These are phyloP conservation scores for Phylloscopus whistleri DNA, from an alignment of 2,113 vertebrate species.

Conservation along the genomic window DNA sequence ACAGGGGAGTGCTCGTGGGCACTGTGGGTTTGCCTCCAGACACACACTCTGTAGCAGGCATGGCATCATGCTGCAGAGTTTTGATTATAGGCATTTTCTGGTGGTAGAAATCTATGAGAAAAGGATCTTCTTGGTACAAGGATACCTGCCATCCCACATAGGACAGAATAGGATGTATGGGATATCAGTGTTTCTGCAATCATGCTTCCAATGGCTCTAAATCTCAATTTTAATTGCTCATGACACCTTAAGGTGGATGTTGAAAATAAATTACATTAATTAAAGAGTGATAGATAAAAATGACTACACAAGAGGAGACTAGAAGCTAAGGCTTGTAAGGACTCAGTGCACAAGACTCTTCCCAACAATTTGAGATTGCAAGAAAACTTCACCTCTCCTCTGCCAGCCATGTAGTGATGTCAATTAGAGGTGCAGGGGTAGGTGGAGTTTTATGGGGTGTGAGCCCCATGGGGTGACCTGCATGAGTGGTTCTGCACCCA, in stretches of 20 bases:
- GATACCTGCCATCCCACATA: neutral
- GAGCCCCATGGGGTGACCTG: neutral
- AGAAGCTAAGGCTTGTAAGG: neutral
- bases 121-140: neutral
- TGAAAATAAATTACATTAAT: neutral
- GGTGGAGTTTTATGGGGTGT: neutral
- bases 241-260: neutral
- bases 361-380: neutral
- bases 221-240: neutral
- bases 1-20: neutral
- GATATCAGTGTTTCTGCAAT: neutral
- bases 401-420: neutral
- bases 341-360: neutral
- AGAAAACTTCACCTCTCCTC: neutral
- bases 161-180: neutral
- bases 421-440: rapidly evolving
- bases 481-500: rapidly evolving
- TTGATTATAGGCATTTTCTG: neutral
- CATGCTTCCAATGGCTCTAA: neutral
- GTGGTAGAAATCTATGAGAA: neutral
- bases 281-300: neutral
- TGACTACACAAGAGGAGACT: neutral
- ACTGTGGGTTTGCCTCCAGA: neutral
- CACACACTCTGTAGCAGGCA: neutral
- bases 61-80: neutral